Percentiles rank a stretch among this genome's conserved stretches.
phyloP scores from a whole-genome alignment of 2,113 vertebrate species.

The Ictidomys tridecemlineatus region DNA sequence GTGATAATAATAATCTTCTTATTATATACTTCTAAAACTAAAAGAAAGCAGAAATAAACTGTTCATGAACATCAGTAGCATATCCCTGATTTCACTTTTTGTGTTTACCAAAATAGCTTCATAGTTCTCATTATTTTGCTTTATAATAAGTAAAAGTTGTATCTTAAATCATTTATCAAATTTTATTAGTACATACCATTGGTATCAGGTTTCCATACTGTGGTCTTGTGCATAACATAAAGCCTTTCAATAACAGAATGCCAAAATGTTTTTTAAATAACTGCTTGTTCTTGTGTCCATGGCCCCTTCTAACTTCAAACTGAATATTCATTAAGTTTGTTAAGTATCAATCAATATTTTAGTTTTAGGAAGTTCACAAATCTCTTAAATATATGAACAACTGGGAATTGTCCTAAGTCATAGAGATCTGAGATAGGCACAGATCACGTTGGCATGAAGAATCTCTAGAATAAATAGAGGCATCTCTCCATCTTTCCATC shows the following conservation, averaged over 20 bases:
- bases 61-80: not conserved
- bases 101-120: not conserved
- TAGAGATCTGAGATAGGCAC: not conserved
- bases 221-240: not conserved
- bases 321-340: not conserved
- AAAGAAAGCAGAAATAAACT: constrained; percentile 45
- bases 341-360: not conserved
- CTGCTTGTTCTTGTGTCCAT: not conserved
- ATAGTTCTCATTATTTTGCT: not conserved
- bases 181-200: not conserved
- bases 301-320: not conserved
- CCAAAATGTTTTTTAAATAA: not conserved
- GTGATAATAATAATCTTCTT: not conserved
- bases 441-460: too few species aligned
- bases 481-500: not conserved
- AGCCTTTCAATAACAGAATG: not conserved
- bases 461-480: not conserved
- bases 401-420: not conserved
- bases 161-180: constrained; percentile 27
- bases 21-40: not conserved
- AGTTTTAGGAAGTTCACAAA: not conserved
- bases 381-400: not conserved
- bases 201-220: not conserved
- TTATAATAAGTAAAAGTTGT: not conserved
- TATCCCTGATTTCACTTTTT: not conserved